Percentiles rank a stretch among this genome's conserved stretches.
phyloP scores from a whole-genome alignment of 2,888 invertebrate genomes.

The Lasiommata megera region DNA sequence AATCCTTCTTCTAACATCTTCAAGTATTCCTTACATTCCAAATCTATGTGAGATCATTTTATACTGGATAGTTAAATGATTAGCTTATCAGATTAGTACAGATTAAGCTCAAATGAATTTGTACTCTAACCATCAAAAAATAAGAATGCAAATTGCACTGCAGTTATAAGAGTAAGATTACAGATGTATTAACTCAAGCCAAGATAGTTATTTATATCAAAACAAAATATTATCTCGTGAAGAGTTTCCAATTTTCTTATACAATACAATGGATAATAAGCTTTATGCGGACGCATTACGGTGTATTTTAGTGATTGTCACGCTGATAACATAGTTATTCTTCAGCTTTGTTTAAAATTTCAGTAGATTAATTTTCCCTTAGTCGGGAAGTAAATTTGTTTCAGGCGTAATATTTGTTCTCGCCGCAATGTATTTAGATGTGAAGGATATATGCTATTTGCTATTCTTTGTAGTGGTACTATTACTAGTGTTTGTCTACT shows the following conservation, averaged over 20 bases:
- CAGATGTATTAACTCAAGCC: slow-evolving; percentile 20
- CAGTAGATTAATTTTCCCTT: background rate
- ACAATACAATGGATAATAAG: background rate
- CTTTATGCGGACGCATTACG: background rate
- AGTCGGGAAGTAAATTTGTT: background rate
- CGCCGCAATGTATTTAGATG: slow-evolving; percentile 49
- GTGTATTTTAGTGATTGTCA: slow-evolving; percentile 5
- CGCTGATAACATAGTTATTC: background rate
- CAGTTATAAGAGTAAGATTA: slow-evolving; percentile 19
- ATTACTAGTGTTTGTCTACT: slow-evolving; percentile 53
- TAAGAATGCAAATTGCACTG: slow-evolving; percentile 18
- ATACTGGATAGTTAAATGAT: slow-evolving; percentile 25
- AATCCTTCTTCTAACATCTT: background rate
- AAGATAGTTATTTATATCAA: slow-evolving; percentile 25
- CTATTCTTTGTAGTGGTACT: slow-evolving; percentile 48
- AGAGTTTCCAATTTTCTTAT: slow-evolving; percentile 9
- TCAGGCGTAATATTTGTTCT: background rate
- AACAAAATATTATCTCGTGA: slow-evolving; percentile 25
- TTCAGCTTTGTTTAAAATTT: slow-evolving; percentile 5
- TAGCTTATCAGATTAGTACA: slow-evolving; percentile 36
- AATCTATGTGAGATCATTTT: slow-evolving; percentile 21
- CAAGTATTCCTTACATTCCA: background rate
- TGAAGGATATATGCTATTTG: slow-evolving; percentile 55
- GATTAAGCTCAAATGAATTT: slow-evolving; percentile 13
- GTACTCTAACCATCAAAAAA: background rate